A percentile compares a stretch with the other conserved stretches of the same genome.
phyloP scores from a whole-genome alignment of 2,797 vertebrate genomes.

The Clamator glandarius region DNA sequence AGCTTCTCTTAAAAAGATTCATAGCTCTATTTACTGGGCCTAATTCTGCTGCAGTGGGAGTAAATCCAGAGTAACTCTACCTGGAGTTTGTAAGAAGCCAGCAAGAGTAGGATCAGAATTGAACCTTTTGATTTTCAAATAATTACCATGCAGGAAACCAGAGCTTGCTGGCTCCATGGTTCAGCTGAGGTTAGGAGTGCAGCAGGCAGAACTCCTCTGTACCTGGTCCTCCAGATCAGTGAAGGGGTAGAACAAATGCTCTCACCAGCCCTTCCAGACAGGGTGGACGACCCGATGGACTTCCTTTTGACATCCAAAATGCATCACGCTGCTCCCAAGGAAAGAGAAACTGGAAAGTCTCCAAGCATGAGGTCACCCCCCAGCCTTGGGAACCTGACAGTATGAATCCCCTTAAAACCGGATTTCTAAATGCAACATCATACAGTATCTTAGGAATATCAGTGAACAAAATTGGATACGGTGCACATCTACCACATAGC shows the following conservation, averaged over 20 bases:
- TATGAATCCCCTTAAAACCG: not conserved
- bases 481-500: not conserved
- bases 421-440: not conserved
- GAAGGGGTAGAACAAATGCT: not conserved
- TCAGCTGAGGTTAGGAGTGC: constrained; percentile 11
- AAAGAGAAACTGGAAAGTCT: not conserved
- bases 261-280: not conserved
- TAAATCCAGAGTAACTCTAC: constrained; percentile 26
- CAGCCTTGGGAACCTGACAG: not conserved
- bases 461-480: not conserved
- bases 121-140: constrained; percentile 26
- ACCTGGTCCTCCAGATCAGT: not conserved
- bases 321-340: not conserved
- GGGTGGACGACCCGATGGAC: not conserved
- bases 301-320: constrained; percentile 1
- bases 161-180: not conserved
- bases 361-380: not conserved
- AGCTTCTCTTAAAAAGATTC: constrained; percentile 70
- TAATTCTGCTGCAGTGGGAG: constrained; percentile 25
- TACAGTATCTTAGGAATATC: not conserved
- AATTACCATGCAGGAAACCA: constrained; percentile 24
- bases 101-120: not conserved
- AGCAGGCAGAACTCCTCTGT: not conserved
- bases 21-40: constrained; percentile 58
- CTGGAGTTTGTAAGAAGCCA: not conserved